These are phyloP conservation scores for Fistularia commersonii DNA, from an alignment of 2,797 vertebrate species.

Conservation along the genomic window DNA sequence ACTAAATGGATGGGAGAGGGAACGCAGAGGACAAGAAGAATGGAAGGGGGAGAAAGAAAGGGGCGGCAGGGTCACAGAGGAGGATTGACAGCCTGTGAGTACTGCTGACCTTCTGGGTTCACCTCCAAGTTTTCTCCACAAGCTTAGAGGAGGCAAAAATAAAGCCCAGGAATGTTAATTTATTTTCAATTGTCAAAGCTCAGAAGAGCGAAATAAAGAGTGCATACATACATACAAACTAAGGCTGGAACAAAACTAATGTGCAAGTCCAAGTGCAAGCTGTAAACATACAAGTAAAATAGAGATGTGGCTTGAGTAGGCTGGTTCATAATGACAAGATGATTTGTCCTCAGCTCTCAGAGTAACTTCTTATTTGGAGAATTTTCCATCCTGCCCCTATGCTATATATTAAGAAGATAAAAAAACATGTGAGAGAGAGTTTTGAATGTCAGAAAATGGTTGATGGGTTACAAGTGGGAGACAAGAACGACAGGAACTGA, in stretches of 20 bases:
- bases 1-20: conserved; percentile 63
- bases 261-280: conserved; percentile 60
- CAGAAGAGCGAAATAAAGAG: conserved; percentile 68
- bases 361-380: conserved; percentile 63
- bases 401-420: conserved; percentile 53
- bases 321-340: conserved; percentile 56
- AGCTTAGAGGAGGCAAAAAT: conserved; percentile 73
- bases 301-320: conserved; percentile 48
- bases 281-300: conserved; percentile 58
- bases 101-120: conserved; percentile 73
- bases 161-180: conserved; percentile 83
- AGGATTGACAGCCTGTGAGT: conserved; percentile 80
- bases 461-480: conserved; percentile 48
- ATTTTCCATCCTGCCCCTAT: conserved; percentile 48
- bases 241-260: conserved; percentile 67
- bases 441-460: conserved; percentile 59
- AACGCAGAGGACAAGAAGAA: conserved; percentile 63
- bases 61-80: conserved; percentile 62
- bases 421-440: conserved; percentile 47
- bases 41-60: conserved; percentile 64
- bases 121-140: conserved; percentile 72
- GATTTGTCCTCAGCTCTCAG: conserved; percentile 56
- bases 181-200: conserved; percentile 77
- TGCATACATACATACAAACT: conserved; percentile 78
- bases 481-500: conserved; percentile 47